Evolutionary conservation across 2,113 vertebrate species (phyloP), one percentile per base, ranked within the genome.

Genomic region (Saccopteryx leptura): DNA sequence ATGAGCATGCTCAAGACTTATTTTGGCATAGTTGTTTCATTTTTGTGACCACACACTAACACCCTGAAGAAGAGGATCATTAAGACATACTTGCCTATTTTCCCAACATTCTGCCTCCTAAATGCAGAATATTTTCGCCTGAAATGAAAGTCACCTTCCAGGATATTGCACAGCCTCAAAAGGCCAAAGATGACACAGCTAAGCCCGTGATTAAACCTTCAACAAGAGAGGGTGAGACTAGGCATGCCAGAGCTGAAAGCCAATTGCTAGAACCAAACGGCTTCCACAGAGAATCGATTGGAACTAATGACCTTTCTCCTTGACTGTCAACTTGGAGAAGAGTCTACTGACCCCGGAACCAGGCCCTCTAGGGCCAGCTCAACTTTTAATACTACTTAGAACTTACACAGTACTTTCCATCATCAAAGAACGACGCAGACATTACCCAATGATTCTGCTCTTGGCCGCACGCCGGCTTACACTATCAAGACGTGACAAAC

Each of bases 401-500:
- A 96, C 75, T 90, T 76, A 61, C 79, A 94, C 23, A 86, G 54
- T 79, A 66, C 26, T 94, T 91, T 91, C 89, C 56, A 90, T 96
- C 97, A 94, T 96, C 96, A 97, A 96, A 97, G 95, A 91, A 60
- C 33, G 81, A 80, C 50, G 66, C 52, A 87, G 96, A 95, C 95
- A 95, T 95, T 96, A 97, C 94, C 94, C 96, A 97, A 95, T 97
- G 96, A 95, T 96, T 95, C 80, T 93, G 71, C 91, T 95, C 84
- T 97, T 93, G 97, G 97, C 60, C 75, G 39, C 80, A 46, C 13
- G 82, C 90, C 96, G 39, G 89, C 50, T 72, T 97, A 88, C 93
- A 1, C 0, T 97, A 96, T 97, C 96, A 89, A 96, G 87, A 93
- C 95, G 95, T 98, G 98, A 97, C 97, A 98, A 96, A 94, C 88